A percentile compares a stretch with the other conserved stretches of the same genome.
These are phyloP conservation scores for Fregata magnificens DNA, from an alignment of 2,113 vertebrate genomes.

Conservation along the genomic window DNA sequence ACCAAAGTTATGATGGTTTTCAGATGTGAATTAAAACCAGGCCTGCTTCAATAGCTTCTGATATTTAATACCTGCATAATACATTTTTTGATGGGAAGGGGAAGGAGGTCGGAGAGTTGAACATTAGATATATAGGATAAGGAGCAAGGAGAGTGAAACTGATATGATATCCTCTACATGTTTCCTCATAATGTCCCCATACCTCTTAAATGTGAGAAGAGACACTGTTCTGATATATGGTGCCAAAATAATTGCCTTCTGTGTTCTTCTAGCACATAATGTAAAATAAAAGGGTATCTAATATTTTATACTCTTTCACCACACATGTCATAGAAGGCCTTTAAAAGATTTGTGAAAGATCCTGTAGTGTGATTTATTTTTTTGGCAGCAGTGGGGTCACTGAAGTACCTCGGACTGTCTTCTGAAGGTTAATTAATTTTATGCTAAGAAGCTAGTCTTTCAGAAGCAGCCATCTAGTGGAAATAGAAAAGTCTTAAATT, in stretches of 20 bases:
- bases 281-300: not conserved
- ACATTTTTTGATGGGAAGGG: not conserved
- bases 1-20: not conserved
- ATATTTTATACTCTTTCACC: not conserved
- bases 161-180: not conserved
- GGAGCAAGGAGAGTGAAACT: not conserved
- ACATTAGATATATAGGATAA: not conserved
- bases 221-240: not conserved
- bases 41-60: not conserved
- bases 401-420: not conserved
- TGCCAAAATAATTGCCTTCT: conserved; percentile 7
- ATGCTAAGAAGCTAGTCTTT: conserved; percentile 39
- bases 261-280: not conserved
- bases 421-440: conserved; percentile 63
- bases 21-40: not conserved
- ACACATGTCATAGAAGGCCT: not conserved
- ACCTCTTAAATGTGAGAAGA: not conserved
- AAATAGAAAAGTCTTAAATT: conserved; percentile 49
- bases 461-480: conserved; percentile 14
- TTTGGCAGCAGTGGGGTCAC: not conserved
- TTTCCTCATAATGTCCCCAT: not conserved
- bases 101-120: not conserved
- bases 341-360: conserved; percentile 17
- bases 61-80: not conserved
- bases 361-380: not conserved